Base-by-base conservation (phyloP, 1,140 invertebrate genomes). In the Apocrypta bakeri region DNA sequence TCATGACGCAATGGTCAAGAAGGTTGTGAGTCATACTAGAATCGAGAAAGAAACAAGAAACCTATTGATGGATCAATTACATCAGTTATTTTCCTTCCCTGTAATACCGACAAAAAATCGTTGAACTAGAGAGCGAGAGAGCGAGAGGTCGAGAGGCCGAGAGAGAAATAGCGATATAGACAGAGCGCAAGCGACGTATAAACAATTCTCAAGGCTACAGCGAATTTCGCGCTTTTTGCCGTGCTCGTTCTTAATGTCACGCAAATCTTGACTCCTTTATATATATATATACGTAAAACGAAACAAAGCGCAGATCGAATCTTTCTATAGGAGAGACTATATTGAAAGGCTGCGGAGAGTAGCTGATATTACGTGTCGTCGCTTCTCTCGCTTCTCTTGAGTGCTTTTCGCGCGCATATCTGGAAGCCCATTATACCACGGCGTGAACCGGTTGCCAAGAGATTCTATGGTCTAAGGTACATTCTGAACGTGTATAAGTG, bases 1-100 rank as follows among this genome's bases (percentile, higher is more conserved):
- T n/a, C n/a, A 0, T 56, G 48, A 56, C 48, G 48, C 48, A 56
- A 56, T n/a, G 48, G 17, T 56, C 48, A n/a, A 56, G 48, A 17
- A 56, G 48, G 3, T 56, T 17, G 71, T 73, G 40, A 73, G 33
- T 73, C 33, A 73, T 31, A 24, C 31, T 0, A n/a, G 4, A 73
- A 17, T 17, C 21, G 48, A n/a, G 21, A 37, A 31, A 31, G 2
- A 7, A 40, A 78, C 31, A 68, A 78, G 33, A 66, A 61, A 63
- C 2, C 37, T 27, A 74, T 48, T 74, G 72, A 74, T 27, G 24
- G 17, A 72, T 27, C n/a, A 56, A 24, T 61, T 74, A 74, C 72
- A 12, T 74, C 25, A 74, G 17, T n/a, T 21, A 2, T 17, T 17
- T 4, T 17, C 48, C 48, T 42, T 42, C 48, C 48, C 48, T 37